Percentiles rank a stretch among this genome's conserved stretches.
Conservation (phyloP, 2,113 vertebrate genomes). For the Sigmodon hispidus region DNA sequence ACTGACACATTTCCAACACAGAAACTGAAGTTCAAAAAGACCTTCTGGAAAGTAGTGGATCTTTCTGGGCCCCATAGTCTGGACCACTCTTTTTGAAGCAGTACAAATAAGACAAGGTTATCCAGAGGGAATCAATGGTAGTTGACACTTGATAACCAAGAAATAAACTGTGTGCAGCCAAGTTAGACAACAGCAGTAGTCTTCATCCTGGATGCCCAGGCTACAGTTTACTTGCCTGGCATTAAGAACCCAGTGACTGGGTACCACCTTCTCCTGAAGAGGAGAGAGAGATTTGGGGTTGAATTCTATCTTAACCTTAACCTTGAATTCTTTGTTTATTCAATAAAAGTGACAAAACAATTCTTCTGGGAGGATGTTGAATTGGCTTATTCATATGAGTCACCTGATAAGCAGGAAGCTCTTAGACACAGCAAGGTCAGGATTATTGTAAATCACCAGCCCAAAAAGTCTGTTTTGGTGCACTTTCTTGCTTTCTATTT, state of each 20-base stretch:
- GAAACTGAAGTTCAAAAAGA: neutral
- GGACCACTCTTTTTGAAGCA: neutral
- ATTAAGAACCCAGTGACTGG: neutral
- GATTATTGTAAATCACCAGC: neutral
- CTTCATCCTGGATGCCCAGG: neutral
- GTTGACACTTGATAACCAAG: neutral
- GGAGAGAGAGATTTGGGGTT: neutral
- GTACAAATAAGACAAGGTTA: neutral
- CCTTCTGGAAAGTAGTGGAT: neutral
- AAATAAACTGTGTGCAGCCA: neutral
- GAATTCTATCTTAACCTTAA: constrained; percentile 11
- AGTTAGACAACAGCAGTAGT: neutral
- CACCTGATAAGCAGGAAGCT: neutral
- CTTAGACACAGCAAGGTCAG: neutral
- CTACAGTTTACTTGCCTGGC: neutral
- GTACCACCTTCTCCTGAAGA: neutral
- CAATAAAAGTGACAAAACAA: neutral
- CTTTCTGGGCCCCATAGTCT: neutral
- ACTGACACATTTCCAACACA: neutral
- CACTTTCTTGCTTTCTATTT: constrained; percentile 16
- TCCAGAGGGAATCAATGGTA: neutral
- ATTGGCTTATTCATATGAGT: constrained; percentile 5
- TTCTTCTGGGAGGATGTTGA: neutral
- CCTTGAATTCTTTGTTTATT: neutral
- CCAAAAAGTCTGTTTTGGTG: neutral